Base-by-base conservation (phyloP, 2,113 vertebrate species). In the Hippolais icterina region DNA sequence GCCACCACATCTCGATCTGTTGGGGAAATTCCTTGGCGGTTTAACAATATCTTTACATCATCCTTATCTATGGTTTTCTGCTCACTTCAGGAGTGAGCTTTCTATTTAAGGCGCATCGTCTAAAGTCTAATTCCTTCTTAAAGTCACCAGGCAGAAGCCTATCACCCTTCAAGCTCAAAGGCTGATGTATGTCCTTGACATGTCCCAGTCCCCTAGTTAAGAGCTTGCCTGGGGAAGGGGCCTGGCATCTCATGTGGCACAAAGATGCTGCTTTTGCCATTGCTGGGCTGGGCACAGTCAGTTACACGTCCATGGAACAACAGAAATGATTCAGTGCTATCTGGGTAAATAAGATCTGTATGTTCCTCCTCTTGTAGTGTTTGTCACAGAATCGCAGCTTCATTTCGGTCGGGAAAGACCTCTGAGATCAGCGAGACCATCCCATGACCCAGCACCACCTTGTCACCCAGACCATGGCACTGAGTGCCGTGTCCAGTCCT, bases 11-110 rank as follows among this genome's bases (percentile, higher is more conserved):
- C 68, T 88, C 1, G 0, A 54, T 86, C 83, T 5, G 1, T 17
- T 6, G 7, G 95, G 95, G 95, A 95, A 96, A 95, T 95, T 96
- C 87, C 95, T 95, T 15, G 9, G 31, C 31, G 77, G 90, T 72
- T 94, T 76, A 80, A 60, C 60, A 33, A 41, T 44, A 79, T 79
- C 61, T 93, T 52, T 64, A 23, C 12, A 15, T 81, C 69, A 16
- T 16, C 46, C 54, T 91, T 90, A 61, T 91, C 86, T 96, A 82
- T 69, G 75, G 74, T 87, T 94, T 92, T 75, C 70, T 91, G 70
- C 57, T 93, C 74, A 68, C 44, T 87, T 93, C 78, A 89, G 81
- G 93, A 71, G 35, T 66, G 56, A 91, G 47, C 35, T 93, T 87
- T 56, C 70, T 91, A 16, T 84, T 81, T 89, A 68, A 87, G 49